Percentiles rank a stretch among this genome's conserved stretches.
These are phyloP conservation scores for Drosophila prosaltans DNA, from an alignment of 1,140 invertebrate genomes.

Conservation along the genomic window DNA sequence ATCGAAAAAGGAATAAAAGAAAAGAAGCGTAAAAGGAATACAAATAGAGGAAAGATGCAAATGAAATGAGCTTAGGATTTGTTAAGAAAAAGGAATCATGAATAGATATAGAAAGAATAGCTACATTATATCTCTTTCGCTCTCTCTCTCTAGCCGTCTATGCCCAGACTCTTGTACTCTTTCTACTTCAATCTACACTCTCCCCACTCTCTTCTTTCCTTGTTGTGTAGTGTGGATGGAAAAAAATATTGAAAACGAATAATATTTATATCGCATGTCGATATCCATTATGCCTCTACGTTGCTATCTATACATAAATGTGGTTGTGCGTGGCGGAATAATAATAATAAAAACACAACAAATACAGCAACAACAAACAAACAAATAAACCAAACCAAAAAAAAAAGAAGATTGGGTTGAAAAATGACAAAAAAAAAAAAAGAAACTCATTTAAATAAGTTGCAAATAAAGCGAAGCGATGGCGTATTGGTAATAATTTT, in stretches of 20 bases:
- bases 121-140: no score
- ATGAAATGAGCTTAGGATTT: no score
- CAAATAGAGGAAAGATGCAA: no score
- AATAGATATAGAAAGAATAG: no score
- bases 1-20: no score
- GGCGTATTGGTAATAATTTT: slow-evolving; percentile 69
- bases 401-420: neutral
- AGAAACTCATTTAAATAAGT: slow-evolving; percentile 63
- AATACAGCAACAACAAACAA: neutral
- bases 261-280: slow-evolving; percentile 68
- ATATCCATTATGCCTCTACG: slow-evolving; percentile 52
- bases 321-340: slow-evolving; percentile 2
- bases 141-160: neutral
- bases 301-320: slow-evolving; percentile 34
- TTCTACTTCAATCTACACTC: neutral
- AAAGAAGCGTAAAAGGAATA: no score
- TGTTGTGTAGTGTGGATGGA: slow-evolving; percentile 19
- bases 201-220: neutral
- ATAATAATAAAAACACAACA: slow-evolving; percentile 1
- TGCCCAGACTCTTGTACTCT: neutral
- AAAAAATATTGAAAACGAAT: slow-evolving; percentile 55
- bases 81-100: no score
- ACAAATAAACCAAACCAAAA: neutral
- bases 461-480: slow-evolving; percentile 60
- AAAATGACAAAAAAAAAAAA: slow-evolving; percentile 4